phyloP scores from a whole-genome alignment of 2,113 vertebrate species.

The Regulus satrapa region DNA sequence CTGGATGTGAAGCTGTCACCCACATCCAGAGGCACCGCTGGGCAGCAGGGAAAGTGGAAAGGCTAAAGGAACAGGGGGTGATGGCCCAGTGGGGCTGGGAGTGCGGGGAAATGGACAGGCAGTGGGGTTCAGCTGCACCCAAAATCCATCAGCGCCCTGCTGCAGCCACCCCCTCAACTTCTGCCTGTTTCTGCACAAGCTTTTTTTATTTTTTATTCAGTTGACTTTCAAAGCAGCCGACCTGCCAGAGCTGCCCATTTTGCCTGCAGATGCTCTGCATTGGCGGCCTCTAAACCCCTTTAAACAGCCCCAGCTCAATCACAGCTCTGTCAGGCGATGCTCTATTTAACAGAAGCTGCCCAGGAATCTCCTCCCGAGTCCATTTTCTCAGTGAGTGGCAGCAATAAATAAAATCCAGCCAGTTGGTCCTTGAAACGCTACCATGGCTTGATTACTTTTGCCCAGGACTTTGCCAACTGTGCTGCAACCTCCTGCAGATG shows the following conservation, averaged over 20 bases:
- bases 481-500: neutral
- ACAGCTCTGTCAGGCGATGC: constrained; percentile 51
- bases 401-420: constrained; percentile 56
- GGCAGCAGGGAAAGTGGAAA: neutral
- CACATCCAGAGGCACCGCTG: neutral
- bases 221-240: neutral
- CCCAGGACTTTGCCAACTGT: constrained; percentile 7
- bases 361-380: constrained; percentile 43
- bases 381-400: constrained; percentile 47
- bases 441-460: neutral
- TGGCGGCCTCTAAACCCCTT: constrained; percentile 40
- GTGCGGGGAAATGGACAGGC: neutral
- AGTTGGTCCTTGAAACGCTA: constrained; percentile 30
- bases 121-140: neutral
- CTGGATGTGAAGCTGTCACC: accelerated
- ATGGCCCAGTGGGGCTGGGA: neutral
- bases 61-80: neutral
- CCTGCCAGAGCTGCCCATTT: neutral
- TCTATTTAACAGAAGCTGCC: constrained; percentile 60
- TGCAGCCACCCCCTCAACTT: neutral
- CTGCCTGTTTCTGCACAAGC: neutral
- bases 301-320: constrained; percentile 45
- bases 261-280: constrained; percentile 33
- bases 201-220: neutral
- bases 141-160: neutral